phyloP scores from a whole-genome alignment of 2,113 vertebrate species.

The Lota lota region DNA sequence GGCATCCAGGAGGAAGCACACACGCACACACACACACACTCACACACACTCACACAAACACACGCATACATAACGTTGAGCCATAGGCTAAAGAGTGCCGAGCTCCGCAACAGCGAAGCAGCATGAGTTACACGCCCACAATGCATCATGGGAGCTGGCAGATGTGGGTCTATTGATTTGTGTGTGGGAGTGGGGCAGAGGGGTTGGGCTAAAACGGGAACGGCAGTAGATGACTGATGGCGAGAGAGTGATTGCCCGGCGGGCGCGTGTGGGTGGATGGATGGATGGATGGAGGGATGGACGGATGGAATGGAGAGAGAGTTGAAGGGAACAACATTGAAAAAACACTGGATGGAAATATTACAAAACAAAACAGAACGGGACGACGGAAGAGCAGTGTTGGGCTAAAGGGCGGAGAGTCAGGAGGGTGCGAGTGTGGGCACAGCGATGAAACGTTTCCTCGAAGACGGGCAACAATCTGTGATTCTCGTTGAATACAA shows the following conservation, averaged over 20 bases:
- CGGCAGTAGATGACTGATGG: constrained; percentile 44
- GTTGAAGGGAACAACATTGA: neutral
- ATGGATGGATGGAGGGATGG: constrained; percentile 19
- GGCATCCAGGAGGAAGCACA: neutral
- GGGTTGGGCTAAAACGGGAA: constrained; percentile 66
- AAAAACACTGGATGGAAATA: no score
- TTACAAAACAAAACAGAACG: no score
- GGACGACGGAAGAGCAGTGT: no score
- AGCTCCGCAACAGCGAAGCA: constrained; percentile 58
- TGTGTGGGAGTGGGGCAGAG: constrained; percentile 59
- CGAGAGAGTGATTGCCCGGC: constrained; percentile 43
- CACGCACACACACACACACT: neutral
- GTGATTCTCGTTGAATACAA: no score
- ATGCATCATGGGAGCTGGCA: constrained; percentile 61
- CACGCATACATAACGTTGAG: constrained; percentile 22
- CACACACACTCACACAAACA: neutral
- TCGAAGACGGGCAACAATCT: no score
- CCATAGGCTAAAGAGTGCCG: constrained; percentile 67
- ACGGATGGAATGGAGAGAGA: neutral
- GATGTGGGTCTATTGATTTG: constrained; percentile 72
- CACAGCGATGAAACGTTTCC: no score
- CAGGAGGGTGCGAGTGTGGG: no score
- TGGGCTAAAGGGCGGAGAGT: no score
- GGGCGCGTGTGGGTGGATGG: constrained; percentile 45
- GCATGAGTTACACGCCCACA: constrained; percentile 69